Evolutionary conservation across 2,888 invertebrate genomes (phyloP).

Genomic region (Rotaria sp.): DNA sequence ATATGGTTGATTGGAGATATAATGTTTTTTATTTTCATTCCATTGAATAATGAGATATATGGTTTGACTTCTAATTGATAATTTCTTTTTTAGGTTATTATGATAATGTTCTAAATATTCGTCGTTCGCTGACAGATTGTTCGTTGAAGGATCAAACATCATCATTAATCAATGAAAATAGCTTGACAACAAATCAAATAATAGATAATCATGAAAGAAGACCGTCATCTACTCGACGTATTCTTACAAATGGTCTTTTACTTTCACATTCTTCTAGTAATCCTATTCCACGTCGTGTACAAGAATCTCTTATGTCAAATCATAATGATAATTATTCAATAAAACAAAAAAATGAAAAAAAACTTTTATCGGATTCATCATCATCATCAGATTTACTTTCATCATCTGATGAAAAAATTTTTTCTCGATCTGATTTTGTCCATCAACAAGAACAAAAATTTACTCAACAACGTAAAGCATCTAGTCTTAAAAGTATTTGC

Average conservation of each 20-base stretch:
- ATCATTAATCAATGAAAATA: neutral
- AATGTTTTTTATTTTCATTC: neutral
- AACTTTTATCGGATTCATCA: neutral
- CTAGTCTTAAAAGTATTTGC: neutral
- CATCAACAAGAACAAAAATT: neutral
- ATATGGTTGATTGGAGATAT: neutral
- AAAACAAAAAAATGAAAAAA: neutral
- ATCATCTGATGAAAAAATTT: neutral
- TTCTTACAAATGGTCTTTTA: conserved; percentile 21
- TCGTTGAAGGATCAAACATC: neutral
- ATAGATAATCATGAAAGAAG: neutral
- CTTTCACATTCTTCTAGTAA: neutral
- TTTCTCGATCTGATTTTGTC: neutral
- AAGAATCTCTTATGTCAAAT: neutral
- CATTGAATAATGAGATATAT: too few relatives aligned
- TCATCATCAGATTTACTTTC: neutral
- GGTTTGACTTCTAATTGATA: too few relatives aligned
- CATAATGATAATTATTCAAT: neutral
- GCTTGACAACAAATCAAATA: neutral
- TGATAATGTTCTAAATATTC: neutral
- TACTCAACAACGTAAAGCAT: neutral
- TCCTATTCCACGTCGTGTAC: neutral
- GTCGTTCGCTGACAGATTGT: neutral
- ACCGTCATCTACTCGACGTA: neutral
- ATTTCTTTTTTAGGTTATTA: neutral